These are phyloP conservation scores for Sebastes hubbsi DNA, from an alignment of 2,797 vertebrate species.

Conservation along the genomic window DNA sequence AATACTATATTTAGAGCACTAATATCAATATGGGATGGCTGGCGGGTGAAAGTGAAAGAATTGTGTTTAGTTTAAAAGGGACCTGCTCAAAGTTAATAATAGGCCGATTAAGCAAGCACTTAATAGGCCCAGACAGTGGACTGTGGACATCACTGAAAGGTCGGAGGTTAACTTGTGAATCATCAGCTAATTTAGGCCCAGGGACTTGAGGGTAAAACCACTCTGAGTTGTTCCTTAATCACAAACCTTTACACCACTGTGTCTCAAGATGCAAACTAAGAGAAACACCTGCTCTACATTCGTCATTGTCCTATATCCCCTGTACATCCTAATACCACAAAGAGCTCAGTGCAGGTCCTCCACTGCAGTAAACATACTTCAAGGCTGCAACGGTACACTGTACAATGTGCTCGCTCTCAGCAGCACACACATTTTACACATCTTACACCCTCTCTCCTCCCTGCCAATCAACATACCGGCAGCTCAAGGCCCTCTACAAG, in stretches of 20 bases:
- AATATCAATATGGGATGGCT: background rate
- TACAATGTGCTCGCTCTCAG: slow-evolving; percentile 37
- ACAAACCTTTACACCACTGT: background rate
- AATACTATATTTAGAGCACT: background rate
- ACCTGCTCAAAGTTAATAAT: background rate
- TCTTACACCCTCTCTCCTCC: slow-evolving; percentile 12
- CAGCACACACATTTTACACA: slow-evolving; percentile 27
- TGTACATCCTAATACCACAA: background rate
- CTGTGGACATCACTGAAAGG: background rate
- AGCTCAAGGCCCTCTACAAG: slow-evolving; percentile 1
- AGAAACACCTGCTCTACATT: slow-evolving; percentile 31
- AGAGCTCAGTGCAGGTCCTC: slow-evolving; percentile 10
- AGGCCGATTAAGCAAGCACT: background rate
- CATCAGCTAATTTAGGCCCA: background rate
- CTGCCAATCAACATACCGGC: slow-evolving; percentile 32
- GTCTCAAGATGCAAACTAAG: background rate
- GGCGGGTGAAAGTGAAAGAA: background rate
- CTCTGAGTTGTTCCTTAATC: background rate
- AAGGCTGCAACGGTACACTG: slow-evolving; percentile 14
- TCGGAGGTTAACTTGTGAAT: background rate
- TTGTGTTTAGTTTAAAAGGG: background rate
- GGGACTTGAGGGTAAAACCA: background rate
- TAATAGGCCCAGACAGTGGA: background rate
- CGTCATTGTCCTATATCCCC: background rate
- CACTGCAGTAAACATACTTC: slow-evolving; percentile 46